Conservation (phyloP, 2,888 invertebrate species). For the Polymixis lichenea region DNA sequence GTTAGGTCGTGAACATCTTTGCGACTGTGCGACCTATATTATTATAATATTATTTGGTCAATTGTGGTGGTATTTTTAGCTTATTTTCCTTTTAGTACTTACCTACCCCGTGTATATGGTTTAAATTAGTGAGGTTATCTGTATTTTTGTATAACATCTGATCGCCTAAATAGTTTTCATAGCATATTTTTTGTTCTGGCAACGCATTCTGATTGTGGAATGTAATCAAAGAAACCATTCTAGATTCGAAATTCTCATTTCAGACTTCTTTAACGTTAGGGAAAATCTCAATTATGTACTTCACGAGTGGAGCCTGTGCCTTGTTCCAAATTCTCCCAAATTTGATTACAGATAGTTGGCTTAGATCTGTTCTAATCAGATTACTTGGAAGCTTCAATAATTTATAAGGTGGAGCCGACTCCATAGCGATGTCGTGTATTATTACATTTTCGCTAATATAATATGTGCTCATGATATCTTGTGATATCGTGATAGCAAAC, state of each 20-base stretch:
- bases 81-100: neutral
- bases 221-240: neutral
- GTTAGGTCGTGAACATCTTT: too few species aligned
- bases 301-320: conserved; percentile 8
- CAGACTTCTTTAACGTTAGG: neutral
- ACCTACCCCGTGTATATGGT: neutral
- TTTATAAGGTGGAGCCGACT: conserved; percentile 60
- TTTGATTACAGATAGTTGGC: conserved; percentile 57
- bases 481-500: neutral
- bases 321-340: conserved; percentile 46
- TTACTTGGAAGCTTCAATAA: conserved; percentile 63
- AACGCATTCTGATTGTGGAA: neutral
- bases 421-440: conserved; percentile 17
- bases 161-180: neutral
- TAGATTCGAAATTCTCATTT: neutral
- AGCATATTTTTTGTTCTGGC: neutral
- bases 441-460: conserved; percentile 20
- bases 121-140: neutral
- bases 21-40: too few species aligned
- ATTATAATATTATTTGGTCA: neutral
- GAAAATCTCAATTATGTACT: conserved; percentile 11
- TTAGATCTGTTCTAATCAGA: conserved; percentile 62
- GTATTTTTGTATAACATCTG: neutral
- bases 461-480: conserved; percentile 6
- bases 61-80: neutral